Evolutionary conservation across 2,888 invertebrate genomes (phyloP), one percentile per base, ranked within the genome.

Genomic region (Caprella mutica): DNA sequence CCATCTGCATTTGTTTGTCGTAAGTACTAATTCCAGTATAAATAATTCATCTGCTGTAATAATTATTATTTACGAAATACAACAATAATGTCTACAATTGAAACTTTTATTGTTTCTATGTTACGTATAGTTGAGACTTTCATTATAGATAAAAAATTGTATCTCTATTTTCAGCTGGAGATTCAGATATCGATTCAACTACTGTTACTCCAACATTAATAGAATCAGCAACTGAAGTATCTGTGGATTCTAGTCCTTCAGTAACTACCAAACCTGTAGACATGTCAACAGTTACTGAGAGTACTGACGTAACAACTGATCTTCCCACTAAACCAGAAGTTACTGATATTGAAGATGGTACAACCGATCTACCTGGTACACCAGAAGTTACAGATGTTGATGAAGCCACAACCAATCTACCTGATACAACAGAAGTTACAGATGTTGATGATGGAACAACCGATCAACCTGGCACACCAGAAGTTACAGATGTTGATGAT

Each of bases 1-100:
- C 63, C 65, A 43, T 40, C 30, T 14, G 54, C 56, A 33, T 65
- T 59, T 40, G 50, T 55, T 27, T 65, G 65, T 44, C 58, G 65
- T 65, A 42, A 56, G 63, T 30, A 39, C 1, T 24, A 2, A 30
- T 43, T n/a, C n/a, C n/a, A n/a, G n/a, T n/a, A n/a, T n/a, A n/a
- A n/a, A n/a, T n/a, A n/a, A n/a, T n/a, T n/a, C n/a, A n/a, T n/a
- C n/a, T n/a, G n/a, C n/a, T n/a, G n/a, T n/a, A n/a, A n/a, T n/a
- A n/a, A n/a, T n/a, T n/a, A n/a, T n/a, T n/a, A n/a, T n/a, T n/a
- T n/a, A n/a, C n/a, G n/a, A n/a, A n/a, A n/a, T n/a, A n/a, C n/a
- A n/a, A n/a, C n/a, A n/a, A n/a, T n/a, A n/a, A n/a, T n/a, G n/a
- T n/a, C n/a, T n/a, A n/a, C n/a, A n/a, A n/a, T n/a, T n/a, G n/a